Evolutionary conservation across 2,888 invertebrate species (phyloP).

Genomic region (Empis livida): DNA sequence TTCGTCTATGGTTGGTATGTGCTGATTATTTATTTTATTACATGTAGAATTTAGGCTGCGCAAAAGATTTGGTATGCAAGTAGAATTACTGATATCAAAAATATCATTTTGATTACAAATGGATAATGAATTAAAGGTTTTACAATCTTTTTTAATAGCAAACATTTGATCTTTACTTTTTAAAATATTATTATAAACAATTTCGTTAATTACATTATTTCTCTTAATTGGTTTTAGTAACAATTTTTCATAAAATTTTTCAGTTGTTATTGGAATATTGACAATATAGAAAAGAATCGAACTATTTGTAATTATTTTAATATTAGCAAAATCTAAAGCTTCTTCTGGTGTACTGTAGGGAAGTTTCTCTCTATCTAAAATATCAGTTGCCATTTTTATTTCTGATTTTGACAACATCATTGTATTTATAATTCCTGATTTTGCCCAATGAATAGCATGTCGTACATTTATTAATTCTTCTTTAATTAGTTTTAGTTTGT

Average conservation of each 20-base stretch:
- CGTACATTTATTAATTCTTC: slow-evolving; percentile 9
- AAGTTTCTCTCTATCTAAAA: slow-evolving; percentile 6
- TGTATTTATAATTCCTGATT: slow-evolving; percentile 8
- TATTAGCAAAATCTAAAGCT: slow-evolving; percentile 6
- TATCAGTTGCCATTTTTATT: slow-evolving; percentile 4
- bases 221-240: slow-evolving; percentile 2
- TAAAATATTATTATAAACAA: slow-evolving; percentile 1
- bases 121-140: slow-evolving; percentile 1
- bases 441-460: slow-evolving; percentile 11
- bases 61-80: slow-evolving; percentile 3
- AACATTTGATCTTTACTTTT: slow-evolving; percentile 1
- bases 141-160: slow-evolving; percentile 3
- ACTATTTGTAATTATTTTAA: slow-evolving; percentile 6
- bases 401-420: slow-evolving; percentile 9
- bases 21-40: slow-evolving; percentile 3
- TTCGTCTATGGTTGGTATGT: slow-evolving; percentile 5
- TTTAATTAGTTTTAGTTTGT: slow-evolving; percentile 7
- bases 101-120: slow-evolving; percentile 9
- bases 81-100: slow-evolving; percentile 5
- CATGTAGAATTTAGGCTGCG: slow-evolving; percentile 3
- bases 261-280: not conserved
- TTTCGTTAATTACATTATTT: not conserved
- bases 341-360: slow-evolving; percentile 7
- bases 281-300: not conserved
- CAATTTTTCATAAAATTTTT: not conserved